Base-by-base conservation (phyloP, 2,888 invertebrate species). In the Boloria selene region DNA sequence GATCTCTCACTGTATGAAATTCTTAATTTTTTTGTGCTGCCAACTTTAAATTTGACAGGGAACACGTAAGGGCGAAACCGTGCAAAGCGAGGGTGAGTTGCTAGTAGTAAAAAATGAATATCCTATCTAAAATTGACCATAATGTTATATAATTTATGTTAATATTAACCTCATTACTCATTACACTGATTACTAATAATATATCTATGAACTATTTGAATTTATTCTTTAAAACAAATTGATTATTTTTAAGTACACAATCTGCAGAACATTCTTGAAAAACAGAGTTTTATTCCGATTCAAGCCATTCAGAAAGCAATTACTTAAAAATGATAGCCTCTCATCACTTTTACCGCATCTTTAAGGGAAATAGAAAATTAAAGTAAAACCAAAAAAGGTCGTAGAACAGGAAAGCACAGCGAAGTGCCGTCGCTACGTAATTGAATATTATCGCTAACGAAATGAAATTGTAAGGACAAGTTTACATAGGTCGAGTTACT, bases 391-490 rank as follows among this genome's bases (percentile, higher is more conserved):
- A 54, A 47, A 60, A 65, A 68, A 61, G 60, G 59, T 65, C 65
- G 42, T 59, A 62, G 65, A 44, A 56, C 44, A 62, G 65, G 45
- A 62, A 62, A 63, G 68, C 68, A 69, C 60, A 68, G 67, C 63
- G 67, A 66, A 67, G 76, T 71, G 74, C 75, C 75, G 72, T 75
- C 65, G 72, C 74, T 77, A 77, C 79, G 79, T 87, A 88, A 88
- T 88, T 86, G 85, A 88, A 89, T 88, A 85, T 88, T 88, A 88
- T 86, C 84, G 86, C 84, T 88, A 89, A 81, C 84, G 84, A 85
- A 88, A 89, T 88, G 86, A 88, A 87, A 87, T 85, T 81, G 84
- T 74, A 74, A 73, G 54, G 67, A 44, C 38, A 22, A 13, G 42
- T 45, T 61, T 66, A 56, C 17, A 53, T 22, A 13, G 14, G 1